Conservation (phyloP, 2,113 vertebrate species). For the Ictalurus punctatus region DNA sequence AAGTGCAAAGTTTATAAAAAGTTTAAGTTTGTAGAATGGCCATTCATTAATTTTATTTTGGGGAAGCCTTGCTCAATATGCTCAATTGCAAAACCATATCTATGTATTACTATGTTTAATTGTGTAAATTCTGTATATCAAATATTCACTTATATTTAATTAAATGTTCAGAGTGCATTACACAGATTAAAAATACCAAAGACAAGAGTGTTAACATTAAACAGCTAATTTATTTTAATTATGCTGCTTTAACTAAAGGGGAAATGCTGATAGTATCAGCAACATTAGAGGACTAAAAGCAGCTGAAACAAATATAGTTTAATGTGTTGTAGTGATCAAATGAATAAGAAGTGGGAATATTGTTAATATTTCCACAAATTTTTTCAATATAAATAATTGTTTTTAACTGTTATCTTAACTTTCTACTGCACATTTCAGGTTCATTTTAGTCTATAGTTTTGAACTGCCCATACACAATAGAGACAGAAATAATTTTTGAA, state of each 20-base stretch:
- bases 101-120: neutral
- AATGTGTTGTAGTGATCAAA: neutral
- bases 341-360: neutral
- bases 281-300: neutral
- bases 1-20: conserved; percentile 11
- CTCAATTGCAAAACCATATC: neutral
- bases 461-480: neutral
- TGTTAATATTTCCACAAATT: neutral
- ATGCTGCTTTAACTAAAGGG: neutral
- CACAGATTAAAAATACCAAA: neutral
- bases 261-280: neutral
- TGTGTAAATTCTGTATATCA: neutral
- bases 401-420: neutral
- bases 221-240: neutral
- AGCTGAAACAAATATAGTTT: neutral
- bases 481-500: neutral
- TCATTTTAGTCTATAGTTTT: neutral
- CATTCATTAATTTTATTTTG: conserved; percentile 9
- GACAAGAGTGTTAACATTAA: neutral
- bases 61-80: neutral
- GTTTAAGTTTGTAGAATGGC: neutral
- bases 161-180: neutral
- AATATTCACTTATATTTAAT: neutral
- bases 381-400: neutral
- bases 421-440: neutral